Conservation (phyloP, 2,113 vertebrate species). For the Verasper variegatus region DNA sequence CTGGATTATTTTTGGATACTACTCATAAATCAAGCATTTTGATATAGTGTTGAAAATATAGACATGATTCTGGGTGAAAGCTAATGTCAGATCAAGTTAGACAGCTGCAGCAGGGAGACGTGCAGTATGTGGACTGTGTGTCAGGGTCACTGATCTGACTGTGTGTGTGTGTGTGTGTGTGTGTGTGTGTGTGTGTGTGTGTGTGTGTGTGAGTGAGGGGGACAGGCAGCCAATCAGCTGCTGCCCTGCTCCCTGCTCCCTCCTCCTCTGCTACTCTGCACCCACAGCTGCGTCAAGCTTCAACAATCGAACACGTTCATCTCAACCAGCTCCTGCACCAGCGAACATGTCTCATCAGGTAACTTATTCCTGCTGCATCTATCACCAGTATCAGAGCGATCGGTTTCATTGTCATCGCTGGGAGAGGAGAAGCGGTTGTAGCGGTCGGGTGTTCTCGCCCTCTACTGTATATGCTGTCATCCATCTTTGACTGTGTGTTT, state of each 20-base stretch:
- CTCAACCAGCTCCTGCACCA: neutral
- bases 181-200: neutral
- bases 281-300: constrained; percentile 39
- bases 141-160: neutral
- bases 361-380: neutral
- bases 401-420: neutral
- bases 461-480: constrained; percentile 23
- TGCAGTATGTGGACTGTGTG: no score
- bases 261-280: constrained; percentile 36
- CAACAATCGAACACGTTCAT: neutral
- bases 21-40: no score
- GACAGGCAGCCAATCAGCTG: constrained; percentile 51
- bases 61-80: no score
- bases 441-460: neutral
- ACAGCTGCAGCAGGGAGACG: no score
- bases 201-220: neutral
- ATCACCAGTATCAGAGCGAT: neutral
- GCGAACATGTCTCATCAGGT: constrained; percentile 68
- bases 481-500: constrained; percentile 51
- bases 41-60: no score
- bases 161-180: neutral
- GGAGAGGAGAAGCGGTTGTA: constrained; percentile 5
- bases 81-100: no score
- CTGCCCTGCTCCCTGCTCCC: neutral
- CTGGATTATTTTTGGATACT: no score